Evolutionary conservation across 2,797 vertebrate genomes (phyloP), one percentile per base, ranked within the genome.

Genomic region (Pangasius larnaudii): DNA sequence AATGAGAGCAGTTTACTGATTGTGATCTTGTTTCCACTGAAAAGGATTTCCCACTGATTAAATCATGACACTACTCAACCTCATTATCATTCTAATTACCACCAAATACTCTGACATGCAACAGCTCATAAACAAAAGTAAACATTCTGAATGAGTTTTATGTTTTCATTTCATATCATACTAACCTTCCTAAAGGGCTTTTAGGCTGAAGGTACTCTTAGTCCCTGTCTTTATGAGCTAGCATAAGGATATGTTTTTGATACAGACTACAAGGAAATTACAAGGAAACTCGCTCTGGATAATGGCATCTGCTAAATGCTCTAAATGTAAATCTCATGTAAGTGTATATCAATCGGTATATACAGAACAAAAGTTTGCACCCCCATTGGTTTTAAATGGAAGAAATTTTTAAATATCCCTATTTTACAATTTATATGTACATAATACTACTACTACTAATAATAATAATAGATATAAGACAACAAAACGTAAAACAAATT

Each of bases 11-110:
- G 11, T 11, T 30, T 59, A 61, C 18, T 61, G 58, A 61, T 16
- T 33, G 39, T 1, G 10, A 33, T 53, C 27, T 53, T 4, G 2
- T 33, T 59, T 81, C 19, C 3, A 39, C 56, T 27, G 42, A 80
- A 36, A 59, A 81, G 56, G 33, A 81, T 81, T 81, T 61, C 58
- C 78, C 6, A 39, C 33, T 81, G 56, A 81, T 61, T 61, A 39
- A 61, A 61, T 81, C 78, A 81, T 10, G 22, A 81, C 56, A 24
- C 19, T 16, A 27, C 36, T 59, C 78, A 10, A 24, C 19, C 30
- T 53, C 53, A 61, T 81, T 61, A 16, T 24, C 33, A 27, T 16
- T 27, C 51, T 1, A 81, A 56, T 61, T 36, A 39, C 30, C 18
- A 58, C 4, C 19, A 13, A 22, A 58, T 2, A 39, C 49, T 33